These are phyloP conservation scores for Dryobotodes eremita DNA, from an alignment of 2,888 invertebrate species.

Conservation along the genomic window DNA sequence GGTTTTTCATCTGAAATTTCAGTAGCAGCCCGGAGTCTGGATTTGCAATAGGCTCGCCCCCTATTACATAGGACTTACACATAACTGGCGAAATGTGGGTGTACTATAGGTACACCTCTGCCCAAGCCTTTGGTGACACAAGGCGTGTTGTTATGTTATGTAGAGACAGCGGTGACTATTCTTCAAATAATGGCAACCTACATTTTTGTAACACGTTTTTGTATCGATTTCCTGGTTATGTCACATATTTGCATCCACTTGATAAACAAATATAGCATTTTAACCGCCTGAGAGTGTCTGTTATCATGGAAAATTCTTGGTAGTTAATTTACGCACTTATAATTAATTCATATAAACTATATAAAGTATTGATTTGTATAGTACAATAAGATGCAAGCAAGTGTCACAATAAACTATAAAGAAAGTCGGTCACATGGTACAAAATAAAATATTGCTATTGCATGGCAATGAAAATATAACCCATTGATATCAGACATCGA, in stretches of 20 bases:
- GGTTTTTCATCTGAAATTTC: no score
- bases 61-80: no score
- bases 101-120: no score
- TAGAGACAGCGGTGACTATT: not conserved
- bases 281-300: not conserved
- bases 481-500: not conserved
- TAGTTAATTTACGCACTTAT: conserved; percentile 7
- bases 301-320: conserved; percentile 35
- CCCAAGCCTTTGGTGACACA: no score
- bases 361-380: conserved; percentile 6
- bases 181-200: not conserved
- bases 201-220: conserved; percentile 8
- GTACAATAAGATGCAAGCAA: conserved; percentile 1
- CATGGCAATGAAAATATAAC: not conserved
- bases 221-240: conserved; percentile 12
- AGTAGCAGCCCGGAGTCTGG: no score
- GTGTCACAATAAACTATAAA: not conserved
- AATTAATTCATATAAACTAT: conserved; percentile 1
- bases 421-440: not conserved
- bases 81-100: no score
- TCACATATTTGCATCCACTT: conserved; percentile 16
- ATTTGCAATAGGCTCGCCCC: no score
- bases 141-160: not conserved
- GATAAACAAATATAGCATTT: conserved; percentile 28
- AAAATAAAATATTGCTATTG: not conserved